Conservation (phyloP, 2,113 vertebrate species). For the Grammomys surdaster region DNA sequence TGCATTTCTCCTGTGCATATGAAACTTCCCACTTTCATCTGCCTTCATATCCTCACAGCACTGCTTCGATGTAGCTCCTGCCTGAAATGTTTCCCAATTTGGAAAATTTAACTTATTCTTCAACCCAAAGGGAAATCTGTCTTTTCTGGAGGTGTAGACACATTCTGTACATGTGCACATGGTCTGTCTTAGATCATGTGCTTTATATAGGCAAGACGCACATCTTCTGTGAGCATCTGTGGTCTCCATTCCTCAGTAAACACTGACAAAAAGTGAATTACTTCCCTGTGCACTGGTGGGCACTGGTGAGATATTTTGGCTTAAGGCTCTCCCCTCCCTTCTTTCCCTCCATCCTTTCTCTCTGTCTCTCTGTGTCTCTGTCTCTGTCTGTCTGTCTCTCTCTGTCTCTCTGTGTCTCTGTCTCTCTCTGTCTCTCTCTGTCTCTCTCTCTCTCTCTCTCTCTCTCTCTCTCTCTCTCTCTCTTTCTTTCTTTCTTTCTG, state of each 20-base stretch:
- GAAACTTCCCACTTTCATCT: background rate
- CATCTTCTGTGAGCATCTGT: background rate
- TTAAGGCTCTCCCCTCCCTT: constrained; percentile 54
- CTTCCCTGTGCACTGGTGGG: constrained; percentile 63
- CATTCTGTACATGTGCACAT: background rate
- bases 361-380: too few species aligned
- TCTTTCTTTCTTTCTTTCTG: too few species aligned
- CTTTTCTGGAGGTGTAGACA: background rate
- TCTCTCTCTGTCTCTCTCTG: background rate
- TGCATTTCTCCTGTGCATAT: background rate
- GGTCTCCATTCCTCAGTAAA: background rate
- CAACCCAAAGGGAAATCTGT: background rate
- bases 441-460: constrained; percentile 1
- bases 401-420: background rate
- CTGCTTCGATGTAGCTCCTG: background rate
- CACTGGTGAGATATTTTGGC: constrained; percentile 50
- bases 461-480: background rate
- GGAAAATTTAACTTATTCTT: constrained; percentile 14
- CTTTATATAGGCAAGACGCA: background rate
- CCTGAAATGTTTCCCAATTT: background rate
- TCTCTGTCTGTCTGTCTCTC: background rate
- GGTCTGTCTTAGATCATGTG: background rate
- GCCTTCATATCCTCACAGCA: background rate
- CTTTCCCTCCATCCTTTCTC: background rate
- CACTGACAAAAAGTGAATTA: constrained; percentile 48